Conservation (phyloP, 2,888 invertebrate species). For the Dasypogon diadema region DNA sequence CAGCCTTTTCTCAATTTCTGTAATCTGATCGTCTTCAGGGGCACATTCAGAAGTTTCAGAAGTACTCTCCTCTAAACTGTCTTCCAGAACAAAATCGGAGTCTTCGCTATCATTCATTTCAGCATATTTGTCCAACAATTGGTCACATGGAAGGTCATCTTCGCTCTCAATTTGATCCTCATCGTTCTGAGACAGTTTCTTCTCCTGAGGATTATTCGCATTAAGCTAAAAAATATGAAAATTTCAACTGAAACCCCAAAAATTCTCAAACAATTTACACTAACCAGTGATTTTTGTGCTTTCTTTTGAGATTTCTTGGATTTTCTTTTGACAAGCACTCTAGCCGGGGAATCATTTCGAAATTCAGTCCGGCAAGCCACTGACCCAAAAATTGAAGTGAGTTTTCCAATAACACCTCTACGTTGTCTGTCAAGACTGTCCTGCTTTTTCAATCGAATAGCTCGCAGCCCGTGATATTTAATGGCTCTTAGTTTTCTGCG, state of each 20-base stretch:
- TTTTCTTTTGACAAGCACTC: slow-evolving; percentile 4
- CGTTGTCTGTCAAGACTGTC: slow-evolving; percentile 1
- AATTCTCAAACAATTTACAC: background rate
- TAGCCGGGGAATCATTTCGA: background rate
- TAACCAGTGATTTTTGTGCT: slow-evolving; percentile 17
- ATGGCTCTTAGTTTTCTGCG: slow-evolving; percentile 64
- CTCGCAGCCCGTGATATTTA: slow-evolving; percentile 62
- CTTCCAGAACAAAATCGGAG: slow-evolving; percentile 63
- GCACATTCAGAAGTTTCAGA: background rate
- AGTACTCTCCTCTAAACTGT: background rate
- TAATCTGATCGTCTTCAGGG: background rate
- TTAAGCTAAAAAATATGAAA: slow-evolving; percentile 2
- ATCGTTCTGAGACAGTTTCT: slow-evolving; percentile 7
- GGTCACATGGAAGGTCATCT: slow-evolving; percentile 60
- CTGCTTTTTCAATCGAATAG: slow-evolving; percentile 59
- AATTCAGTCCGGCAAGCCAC: slow-evolving; percentile 60
- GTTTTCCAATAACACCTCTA: slow-evolving; percentile 56
- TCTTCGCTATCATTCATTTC: slow-evolving; percentile 61
- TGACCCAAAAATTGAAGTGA: slow-evolving; percentile 60
- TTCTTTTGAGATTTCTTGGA: slow-evolving; percentile 6
- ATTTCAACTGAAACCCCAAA: background rate
- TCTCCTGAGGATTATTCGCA: background rate
- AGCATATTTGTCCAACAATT: slow-evolving; percentile 63
- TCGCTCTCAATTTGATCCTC: slow-evolving; percentile 57
- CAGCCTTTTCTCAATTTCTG: slow-evolving; percentile 5